phyloP scores from a whole-genome alignment of 2,888 invertebrate genomes.

The Drosophila mettleri region DNA sequence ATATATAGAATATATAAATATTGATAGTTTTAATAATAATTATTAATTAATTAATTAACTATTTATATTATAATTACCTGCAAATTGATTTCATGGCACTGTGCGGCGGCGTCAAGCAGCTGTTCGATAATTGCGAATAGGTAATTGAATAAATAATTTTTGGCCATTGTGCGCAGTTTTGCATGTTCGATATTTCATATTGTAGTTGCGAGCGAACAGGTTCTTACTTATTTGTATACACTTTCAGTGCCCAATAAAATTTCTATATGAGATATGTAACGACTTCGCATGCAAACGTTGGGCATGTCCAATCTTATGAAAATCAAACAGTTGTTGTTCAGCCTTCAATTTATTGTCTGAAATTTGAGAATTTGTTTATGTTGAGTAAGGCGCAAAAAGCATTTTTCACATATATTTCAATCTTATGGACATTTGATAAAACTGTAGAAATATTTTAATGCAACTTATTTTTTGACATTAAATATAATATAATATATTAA shows the following conservation, averaged over 20 bases:
- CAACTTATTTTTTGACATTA: too few species aligned
- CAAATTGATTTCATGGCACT: conserved; percentile 3
- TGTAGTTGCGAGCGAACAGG: conserved; percentile 41
- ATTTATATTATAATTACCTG: not conserved
- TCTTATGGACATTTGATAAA: too few species aligned
- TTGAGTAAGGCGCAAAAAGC: not conserved
- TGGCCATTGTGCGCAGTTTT: conserved; percentile 21
- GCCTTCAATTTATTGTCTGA: not conserved
- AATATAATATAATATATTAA: too few species aligned
- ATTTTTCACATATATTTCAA: too few species aligned
- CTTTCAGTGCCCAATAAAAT: not conserved
- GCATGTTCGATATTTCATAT: conserved; percentile 35
- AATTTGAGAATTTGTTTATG: not conserved
- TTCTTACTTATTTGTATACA: conserved; percentile 36
- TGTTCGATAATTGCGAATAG: conserved; percentile 21
- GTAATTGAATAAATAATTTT: conserved; percentile 41
- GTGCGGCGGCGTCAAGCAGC: conserved; percentile 17
- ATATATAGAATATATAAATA: not conserved
- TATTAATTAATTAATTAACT: not conserved
- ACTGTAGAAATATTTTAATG: too few species aligned
- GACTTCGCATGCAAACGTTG: not conserved
- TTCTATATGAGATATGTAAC: not conserved
- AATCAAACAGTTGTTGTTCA: too few species aligned
- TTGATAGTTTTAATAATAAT: not conserved
- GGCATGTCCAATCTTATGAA: not conserved